Evolutionary conservation across 1,140 invertebrate species (phyloP).

Genomic region (Latrodectus geometricus): DNA sequence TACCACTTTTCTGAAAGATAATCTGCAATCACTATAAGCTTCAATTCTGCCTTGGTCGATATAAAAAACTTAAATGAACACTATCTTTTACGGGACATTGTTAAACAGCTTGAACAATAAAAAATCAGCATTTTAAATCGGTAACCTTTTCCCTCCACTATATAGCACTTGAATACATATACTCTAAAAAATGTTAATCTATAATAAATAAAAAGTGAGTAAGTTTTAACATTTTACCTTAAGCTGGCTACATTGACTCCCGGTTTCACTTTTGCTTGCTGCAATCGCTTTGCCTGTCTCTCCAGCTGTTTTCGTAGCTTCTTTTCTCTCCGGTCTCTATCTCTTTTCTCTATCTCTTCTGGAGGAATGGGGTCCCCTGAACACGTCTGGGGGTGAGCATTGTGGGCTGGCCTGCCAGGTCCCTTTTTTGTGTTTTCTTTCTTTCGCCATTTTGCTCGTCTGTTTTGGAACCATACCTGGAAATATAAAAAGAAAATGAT

Average conservation of each 20-base stretch:
- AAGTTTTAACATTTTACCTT: no score
- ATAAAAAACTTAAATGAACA: no score
- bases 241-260: constrained; percentile 65
- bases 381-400: constrained; percentile 97
- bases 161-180: no score
- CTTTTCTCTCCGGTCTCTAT: constrained; percentile 81
- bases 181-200: no score
- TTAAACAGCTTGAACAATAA: no score
- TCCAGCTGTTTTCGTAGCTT: constrained; percentile 92
- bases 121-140: no score
- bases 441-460: constrained; percentile 98
- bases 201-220: no score
- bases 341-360: constrained; percentile 90
- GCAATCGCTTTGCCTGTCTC: constrained; percentile 87
- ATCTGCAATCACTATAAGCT: no score
- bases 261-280: constrained; percentile 63
- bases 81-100: no score
- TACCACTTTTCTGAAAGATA: no score
- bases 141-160: no score
- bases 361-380: constrained; percentile 96
- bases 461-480: constrained; percentile 99
- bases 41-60: no score
- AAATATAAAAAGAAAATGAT: constrained; percentile 65
- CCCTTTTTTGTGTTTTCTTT: constrained; percentile 98
- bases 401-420: constrained; percentile 96